These are phyloP conservation scores for Vidua macroura DNA, from an alignment of 2,113 vertebrate genomes.

Conservation along the genomic window DNA sequence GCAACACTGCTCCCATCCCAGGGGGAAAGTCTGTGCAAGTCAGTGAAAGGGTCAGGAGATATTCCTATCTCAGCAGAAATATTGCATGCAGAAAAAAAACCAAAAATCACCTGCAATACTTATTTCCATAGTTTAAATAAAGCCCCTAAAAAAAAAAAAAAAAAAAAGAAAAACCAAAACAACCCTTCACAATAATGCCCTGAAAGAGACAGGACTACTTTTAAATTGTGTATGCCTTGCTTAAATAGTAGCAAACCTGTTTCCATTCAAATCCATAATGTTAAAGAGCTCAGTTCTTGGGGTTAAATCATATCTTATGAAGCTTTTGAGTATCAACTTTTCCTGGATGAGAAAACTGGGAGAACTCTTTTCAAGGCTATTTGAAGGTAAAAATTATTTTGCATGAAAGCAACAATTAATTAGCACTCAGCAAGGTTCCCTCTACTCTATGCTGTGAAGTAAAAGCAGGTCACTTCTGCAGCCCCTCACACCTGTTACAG, in stretches of 20 bases:
- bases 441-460: not conserved
- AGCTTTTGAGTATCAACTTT: not conserved
- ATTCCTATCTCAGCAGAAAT: not conserved
- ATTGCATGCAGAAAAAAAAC: not conserved
- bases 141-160: not conserved
- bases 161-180: fast-evolving
- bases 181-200: not conserved
- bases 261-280: not conserved
- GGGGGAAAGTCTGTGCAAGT: fast-evolving
- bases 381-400: slow-evolving; percentile 46
- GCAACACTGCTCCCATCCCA: not conserved
- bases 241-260: not conserved
- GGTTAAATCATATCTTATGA: not conserved
- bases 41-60: not conserved
- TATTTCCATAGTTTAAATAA: not conserved
- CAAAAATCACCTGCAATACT: not conserved
- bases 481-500: slow-evolving; percentile 19
- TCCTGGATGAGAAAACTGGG: not conserved
- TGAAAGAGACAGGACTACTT: not conserved
- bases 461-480: slow-evolving; percentile 35
- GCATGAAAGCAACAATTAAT: slow-evolving; percentile 60
- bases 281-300: not conserved
- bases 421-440: slow-evolving; percentile 53
- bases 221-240: not conserved
- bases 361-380: slow-evolving; percentile 41